Base-by-base conservation (phyloP, 2,888 invertebrate genomes). In the Pachycephus smyrnensis region DNA sequence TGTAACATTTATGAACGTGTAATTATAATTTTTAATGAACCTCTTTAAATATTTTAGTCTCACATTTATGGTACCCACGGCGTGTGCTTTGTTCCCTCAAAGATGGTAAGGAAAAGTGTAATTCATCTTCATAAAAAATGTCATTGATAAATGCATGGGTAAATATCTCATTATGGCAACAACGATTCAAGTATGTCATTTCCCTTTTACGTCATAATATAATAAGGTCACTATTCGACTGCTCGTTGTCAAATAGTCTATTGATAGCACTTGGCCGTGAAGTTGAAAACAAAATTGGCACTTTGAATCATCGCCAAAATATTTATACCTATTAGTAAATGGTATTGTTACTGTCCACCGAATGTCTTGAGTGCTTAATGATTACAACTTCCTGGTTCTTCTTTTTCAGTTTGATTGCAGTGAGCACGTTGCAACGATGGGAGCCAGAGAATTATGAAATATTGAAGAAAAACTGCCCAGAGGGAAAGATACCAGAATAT, bases 81-180 rank as follows among this genome's bases (percentile, higher is more conserved):
- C 96, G 0, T 98, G 97, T 90, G 96, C 96, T 0, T 87, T 98
- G 74, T 98, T 97, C 89, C 97, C 97, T 12, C 97, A 98, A 91
- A 94, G 93, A 93, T 97, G 97, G 96, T 97, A 92, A 93, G 94
- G 92, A 71, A 76, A 79, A 76, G 15, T 40, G 15, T 40, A 40
- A 40, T 40, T 40, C 69, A 78, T 74, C 33, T 77, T 75, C 12
- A 71, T n/a, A 76, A 73, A 37, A 35, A 73, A 74, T 73, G 32
- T 73, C 73, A 73, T 23, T 69, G 12, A n/a, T 71, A 30, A 73
- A 71, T 71, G 6, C 30, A 76, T 55, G 11, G 12, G 0, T 55
- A 15, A 40, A 40, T 40, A 23, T 6, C 23, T 55, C 23, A 23
- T 55, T 23, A 23, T 23, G 23, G 23, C 9, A 23, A 55, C 9